phyloP scores from a whole-genome alignment of 2,113 vertebrate genomes.

The Nycticryphes semicollaris region DNA sequence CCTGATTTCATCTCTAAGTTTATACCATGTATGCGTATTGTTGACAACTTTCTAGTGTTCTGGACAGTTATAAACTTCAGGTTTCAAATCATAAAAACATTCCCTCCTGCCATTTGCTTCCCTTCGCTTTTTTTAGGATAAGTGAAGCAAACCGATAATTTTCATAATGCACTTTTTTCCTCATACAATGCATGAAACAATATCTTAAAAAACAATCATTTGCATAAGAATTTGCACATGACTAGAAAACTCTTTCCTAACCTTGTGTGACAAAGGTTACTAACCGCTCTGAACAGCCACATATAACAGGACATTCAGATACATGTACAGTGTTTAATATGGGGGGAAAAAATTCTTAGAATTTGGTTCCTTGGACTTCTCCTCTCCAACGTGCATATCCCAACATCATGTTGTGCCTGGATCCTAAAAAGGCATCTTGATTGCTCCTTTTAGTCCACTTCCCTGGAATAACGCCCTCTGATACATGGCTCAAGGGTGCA shows the following conservation, averaged over 20 bases:
- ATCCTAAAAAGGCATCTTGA: neutral
- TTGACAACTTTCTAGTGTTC: neutral
- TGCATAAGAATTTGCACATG: neutral
- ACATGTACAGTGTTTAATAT: neutral
- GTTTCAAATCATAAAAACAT: neutral
- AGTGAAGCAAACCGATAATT: neutral
- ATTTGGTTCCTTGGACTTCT: neutral
- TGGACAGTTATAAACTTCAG: neutral
- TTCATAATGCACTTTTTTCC: neutral
- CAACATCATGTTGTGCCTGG: neutral
- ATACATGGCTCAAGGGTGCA: accelerated
- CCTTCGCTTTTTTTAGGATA: neutral
- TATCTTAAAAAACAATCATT: neutral
- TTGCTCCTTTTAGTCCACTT: neutral
- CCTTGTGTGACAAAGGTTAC: neutral
- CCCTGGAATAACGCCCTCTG: neutral
- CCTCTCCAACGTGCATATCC: neutral
- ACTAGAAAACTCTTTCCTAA: neutral
- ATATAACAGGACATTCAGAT: neutral
- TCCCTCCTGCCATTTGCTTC: neutral
- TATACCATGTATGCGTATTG: neutral
- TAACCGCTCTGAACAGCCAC: neutral
- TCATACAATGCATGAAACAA: neutral
- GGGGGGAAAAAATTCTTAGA: neutral
- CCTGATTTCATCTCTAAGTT: neutral